Evolutionary conservation across 2,797 vertebrate genomes (phyloP).

Genomic region (Mormyrus hasselquistii): DNA sequence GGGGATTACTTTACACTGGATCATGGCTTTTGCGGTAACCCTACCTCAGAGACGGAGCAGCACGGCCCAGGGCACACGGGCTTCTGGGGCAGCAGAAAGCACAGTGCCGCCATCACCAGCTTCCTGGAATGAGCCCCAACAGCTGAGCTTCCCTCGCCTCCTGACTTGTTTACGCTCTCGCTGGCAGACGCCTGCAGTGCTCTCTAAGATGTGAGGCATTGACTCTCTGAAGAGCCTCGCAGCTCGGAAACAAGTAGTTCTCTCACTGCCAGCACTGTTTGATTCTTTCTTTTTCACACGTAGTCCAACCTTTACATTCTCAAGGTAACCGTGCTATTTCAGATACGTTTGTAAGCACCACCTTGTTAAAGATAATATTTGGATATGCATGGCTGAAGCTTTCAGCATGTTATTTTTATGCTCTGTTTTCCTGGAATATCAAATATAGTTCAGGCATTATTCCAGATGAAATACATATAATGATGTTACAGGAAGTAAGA

Average conservation of each 20-base stretch:
- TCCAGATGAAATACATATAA: not conserved
- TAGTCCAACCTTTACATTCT: constrained; percentile 53
- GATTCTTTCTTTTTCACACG: constrained; percentile 60
- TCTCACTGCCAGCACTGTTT: constrained; percentile 39
- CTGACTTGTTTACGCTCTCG: constrained; percentile 42
- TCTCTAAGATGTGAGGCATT: constrained; percentile 62
- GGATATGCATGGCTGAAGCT: constrained; percentile 75
- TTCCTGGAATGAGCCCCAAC: constrained; percentile 50
- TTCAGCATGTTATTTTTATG: constrained; percentile 65
- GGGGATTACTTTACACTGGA: constrained; percentile 59
- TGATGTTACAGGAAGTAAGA: not conserved
- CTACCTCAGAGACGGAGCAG: constrained; percentile 38
- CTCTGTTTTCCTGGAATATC: constrained; percentile 11
- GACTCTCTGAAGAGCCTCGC: constrained; percentile 5
- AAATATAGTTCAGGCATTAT: constrained; percentile 20
- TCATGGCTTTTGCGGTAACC: constrained; percentile 62
- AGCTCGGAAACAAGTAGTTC: constrained; percentile 47
- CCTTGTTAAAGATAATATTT: constrained; percentile 76
- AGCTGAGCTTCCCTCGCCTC: constrained; percentile 51
- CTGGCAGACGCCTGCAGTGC: constrained; percentile 31
- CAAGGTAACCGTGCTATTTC: constrained; percentile 64
- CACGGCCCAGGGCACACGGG: constrained; percentile 37
- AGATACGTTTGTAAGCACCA: constrained; percentile 67
- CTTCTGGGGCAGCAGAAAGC: constrained; percentile 59
- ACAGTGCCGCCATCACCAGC: constrained; percentile 53